phyloP scores from a whole-genome alignment of 92 coral and sea anemone species.

The Porites lobata region DNA sequence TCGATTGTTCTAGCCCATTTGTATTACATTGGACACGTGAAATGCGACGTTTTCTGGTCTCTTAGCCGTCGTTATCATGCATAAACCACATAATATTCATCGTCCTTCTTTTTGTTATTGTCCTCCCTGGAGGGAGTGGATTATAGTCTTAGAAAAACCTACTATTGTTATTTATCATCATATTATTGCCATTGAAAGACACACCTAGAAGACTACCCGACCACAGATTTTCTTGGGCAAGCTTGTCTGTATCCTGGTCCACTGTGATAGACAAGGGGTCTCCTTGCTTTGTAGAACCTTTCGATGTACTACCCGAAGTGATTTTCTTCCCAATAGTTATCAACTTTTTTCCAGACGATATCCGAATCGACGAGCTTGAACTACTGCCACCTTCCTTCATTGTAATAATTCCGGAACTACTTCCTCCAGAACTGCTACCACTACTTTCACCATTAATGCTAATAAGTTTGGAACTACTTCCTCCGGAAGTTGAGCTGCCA shows the following conservation, averaged over 20 bases:
- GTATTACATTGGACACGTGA: too few species aligned
- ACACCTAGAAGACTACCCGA: constrained; percentile 29
- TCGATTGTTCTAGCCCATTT: too few species aligned
- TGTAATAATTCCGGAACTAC: background rate
- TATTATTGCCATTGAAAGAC: background rate
- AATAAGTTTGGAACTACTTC: background rate
- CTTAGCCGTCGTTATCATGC: too few species aligned
- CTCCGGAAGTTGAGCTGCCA: background rate
- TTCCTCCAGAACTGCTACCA: background rate
- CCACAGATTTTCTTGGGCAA: constrained; percentile 7
- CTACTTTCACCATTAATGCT: background rate
- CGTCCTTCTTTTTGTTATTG: too few species aligned
- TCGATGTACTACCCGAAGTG: background rate
- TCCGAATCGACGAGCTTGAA: constrained; percentile 11
- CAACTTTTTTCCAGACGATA: background rate
- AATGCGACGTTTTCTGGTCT: too few species aligned
- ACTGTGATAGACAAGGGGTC: background rate
- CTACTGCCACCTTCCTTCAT: background rate
- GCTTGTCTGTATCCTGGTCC: background rate
- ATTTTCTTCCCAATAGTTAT: background rate
- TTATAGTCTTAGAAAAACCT: too few species aligned
- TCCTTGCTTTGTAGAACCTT: background rate
- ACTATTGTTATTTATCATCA: too few species aligned
- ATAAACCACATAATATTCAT: too few species aligned
- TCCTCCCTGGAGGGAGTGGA: too few species aligned